Evolutionary conservation across 2,888 invertebrate species (phyloP), one percentile per base, ranked within the genome.

Genomic region (Drosophila engyochracea): DNA sequence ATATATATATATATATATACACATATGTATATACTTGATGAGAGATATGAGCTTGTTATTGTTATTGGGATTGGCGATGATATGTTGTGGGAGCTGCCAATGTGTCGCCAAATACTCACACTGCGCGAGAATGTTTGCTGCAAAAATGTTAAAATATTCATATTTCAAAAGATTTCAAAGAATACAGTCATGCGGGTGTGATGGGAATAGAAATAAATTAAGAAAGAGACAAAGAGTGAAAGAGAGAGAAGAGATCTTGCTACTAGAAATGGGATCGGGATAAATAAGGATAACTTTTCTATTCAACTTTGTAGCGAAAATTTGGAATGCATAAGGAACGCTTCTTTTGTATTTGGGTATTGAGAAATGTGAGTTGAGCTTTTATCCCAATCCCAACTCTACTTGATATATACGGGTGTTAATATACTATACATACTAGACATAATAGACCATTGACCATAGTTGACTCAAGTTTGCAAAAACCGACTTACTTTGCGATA

Each of bases 401-500:
- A 12, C 9, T 19, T 67, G 5, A 33, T 37, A 22, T 54, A 33
- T 22, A 62, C 35, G 30, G 37, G 10, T n/a, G 57, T 57, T 62
- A 39, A 30, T 52, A 14, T 52, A 30, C 52, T 30, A 6, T 12
- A 55, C 25, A 55, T 14, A 55, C 55, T 12, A 44, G 39, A 58
- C 31, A 28, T 28, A 22, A 44, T 12, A 22, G 30, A 57, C n/a
- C 31, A 44, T 6, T 31, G 30, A 57, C 28, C 25, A 25, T n/a
- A 16, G n/a, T 3, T 25, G 35, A 55, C 16, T 3, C 5, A 28
- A 41, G 9, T 19, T 28, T 4, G 3, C 0, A 14, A 2, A 19
- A 19, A 9, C 6, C 33, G 28, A 76, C 89, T 91, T 94, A 97
- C 97, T 96, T 97, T 97, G 94, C 97, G 96, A 94, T 97, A 97